These are phyloP conservation scores for Microcebus ravelobensis DNA, from an alignment of 2,113 vertebrate genomes.

Conservation along the genomic window DNA sequence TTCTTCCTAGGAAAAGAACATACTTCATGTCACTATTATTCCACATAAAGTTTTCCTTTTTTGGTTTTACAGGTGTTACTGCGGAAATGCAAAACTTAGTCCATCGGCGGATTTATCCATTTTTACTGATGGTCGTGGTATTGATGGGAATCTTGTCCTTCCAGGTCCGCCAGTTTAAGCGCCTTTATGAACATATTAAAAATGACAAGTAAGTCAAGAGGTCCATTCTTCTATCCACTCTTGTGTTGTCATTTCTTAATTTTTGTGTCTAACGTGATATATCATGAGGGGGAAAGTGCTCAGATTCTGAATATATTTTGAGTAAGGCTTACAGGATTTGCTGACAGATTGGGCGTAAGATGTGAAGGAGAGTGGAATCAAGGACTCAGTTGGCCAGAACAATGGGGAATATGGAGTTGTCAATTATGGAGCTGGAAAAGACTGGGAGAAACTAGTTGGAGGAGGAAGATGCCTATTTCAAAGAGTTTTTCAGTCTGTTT, in stretches of 20 bases:
- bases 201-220: conserved; percentile 95
- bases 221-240: background rate
- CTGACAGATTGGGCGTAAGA: background rate
- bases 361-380: background rate
- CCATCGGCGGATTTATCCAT: conserved; percentile 98
- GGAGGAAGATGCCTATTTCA: background rate
- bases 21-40: background rate
- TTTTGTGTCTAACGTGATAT: background rate
- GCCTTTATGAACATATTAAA: conserved; percentile 99
- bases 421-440: background rate
- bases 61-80: conserved; percentile 90
- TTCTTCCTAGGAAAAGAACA: background rate
- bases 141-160: conserved; percentile 97
- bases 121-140: conserved; percentile 97
- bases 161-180: conserved; percentile 99
- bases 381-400: background rate
- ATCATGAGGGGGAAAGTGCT: background rate
- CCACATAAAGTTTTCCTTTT: background rate
- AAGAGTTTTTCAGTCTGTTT: background rate
- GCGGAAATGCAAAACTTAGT: conserved; percentile 98
- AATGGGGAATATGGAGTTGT: background rate
- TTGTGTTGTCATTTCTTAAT: background rate
- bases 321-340: background rate
- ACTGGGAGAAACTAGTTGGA: background rate
- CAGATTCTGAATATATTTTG: background rate